A percentile compares a stretch with the other conserved stretches of the same genome.
These are phyloP conservation scores for Lagorchestes hirsutus DNA, from an alignment of 2,797 vertebrate genomes.

Conservation along the genomic window DNA sequence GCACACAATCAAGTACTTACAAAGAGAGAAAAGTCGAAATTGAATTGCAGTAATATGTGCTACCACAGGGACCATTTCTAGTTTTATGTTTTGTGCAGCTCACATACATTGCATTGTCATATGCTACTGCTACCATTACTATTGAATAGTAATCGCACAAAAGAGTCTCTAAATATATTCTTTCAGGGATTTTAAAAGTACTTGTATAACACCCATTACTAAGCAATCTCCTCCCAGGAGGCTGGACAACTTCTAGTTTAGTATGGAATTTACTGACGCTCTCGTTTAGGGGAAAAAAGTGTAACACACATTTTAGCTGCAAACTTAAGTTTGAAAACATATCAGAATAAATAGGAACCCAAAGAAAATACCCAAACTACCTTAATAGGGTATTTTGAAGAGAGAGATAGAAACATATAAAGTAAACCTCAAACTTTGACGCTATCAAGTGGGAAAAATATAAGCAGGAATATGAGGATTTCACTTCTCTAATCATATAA, in stretches of 20 bases:
- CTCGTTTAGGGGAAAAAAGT: slow-evolving; percentile 33
- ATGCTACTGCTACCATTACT: neutral
- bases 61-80: neutral
- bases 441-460: neutral
- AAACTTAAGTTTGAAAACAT: neutral
- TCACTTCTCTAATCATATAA: neutral
- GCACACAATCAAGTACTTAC: neutral
- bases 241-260: slow-evolving; percentile 35
- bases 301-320: slow-evolving; percentile 1
- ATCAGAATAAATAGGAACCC: neutral
- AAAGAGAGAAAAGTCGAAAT: neutral
- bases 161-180: neutral
- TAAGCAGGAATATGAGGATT: neutral
- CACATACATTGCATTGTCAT: neutral
- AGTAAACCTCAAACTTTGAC: neutral
- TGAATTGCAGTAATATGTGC: neutral
- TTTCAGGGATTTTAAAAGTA: neutral
- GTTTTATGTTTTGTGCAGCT: neutral
- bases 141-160: neutral
- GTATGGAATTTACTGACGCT: slow-evolving; percentile 59
- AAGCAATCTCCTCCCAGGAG: neutral
- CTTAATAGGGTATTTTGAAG: neutral
- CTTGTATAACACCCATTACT: neutral
- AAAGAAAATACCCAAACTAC: neutral
- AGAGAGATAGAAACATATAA: neutral